A percentile compares a stretch with the other conserved stretches of the same genome.
phyloP scores from a whole-genome alignment of 2,797 vertebrate species.

The Gorsachius magnificus region DNA sequence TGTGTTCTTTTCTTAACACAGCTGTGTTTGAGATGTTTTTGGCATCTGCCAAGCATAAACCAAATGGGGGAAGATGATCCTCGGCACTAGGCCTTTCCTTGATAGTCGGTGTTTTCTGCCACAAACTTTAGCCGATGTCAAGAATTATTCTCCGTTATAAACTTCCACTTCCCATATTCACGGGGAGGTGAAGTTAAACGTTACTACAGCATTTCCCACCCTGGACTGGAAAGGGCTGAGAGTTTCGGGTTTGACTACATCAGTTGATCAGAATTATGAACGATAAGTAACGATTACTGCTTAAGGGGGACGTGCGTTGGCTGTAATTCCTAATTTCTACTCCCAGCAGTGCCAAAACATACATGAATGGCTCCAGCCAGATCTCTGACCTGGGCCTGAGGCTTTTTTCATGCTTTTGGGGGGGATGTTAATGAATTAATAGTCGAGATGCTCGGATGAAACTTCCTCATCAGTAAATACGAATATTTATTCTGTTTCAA shows the following conservation, averaged over 20 bases:
- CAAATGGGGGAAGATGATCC: background rate
- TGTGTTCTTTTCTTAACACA: slow-evolving; percentile 2
- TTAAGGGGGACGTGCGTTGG: background rate
- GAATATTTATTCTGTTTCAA: background rate
- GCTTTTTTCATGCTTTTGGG: background rate
- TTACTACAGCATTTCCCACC: background rate
- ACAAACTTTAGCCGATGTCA: background rate
- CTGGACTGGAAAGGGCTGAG: background rate
- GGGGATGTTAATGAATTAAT: background rate
- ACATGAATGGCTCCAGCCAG: background rate
- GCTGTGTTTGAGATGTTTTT: background rate
- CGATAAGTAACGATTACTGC: background rate
- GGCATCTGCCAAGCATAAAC: slow-evolving; percentile 42
- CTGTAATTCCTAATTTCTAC: background rate
- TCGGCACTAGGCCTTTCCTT: background rate
- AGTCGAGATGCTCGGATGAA: background rate
- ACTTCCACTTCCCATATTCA: background rate
- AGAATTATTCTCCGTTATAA: background rate
- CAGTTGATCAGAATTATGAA: background rate
- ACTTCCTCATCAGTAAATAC: background rate
- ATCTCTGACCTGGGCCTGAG: background rate
- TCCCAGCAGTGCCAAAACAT: background rate
- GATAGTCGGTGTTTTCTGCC: background rate
- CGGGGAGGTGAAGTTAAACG: background rate
- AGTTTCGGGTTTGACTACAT: background rate